Conservation (phyloP, 2,113 vertebrate species). For the Petromus typicus region DNA sequence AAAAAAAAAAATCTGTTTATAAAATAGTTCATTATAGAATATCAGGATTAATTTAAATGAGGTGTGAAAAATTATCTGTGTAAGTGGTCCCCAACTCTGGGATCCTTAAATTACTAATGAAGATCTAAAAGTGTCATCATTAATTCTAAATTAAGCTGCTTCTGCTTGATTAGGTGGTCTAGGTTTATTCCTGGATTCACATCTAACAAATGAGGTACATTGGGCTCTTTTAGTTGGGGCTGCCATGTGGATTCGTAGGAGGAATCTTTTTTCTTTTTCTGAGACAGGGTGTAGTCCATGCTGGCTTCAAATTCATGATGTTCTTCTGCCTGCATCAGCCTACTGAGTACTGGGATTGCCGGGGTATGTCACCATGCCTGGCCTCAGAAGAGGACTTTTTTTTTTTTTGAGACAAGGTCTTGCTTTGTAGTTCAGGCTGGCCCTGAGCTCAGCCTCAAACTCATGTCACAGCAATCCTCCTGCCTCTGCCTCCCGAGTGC, state of each 20-base stretch:
- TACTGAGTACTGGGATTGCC: background rate
- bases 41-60: background rate
- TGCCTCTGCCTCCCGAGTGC: no score
- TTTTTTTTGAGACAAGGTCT: no score
- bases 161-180: background rate
- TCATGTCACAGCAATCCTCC: no score
- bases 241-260: background rate
- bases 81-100: background rate
- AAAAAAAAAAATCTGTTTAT: no score
- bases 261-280: background rate
- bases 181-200: background rate
- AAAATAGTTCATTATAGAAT: background rate
- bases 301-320: background rate
- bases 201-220: background rate
- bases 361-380: background rate
- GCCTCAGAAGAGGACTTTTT: background rate
- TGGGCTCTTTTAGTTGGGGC: background rate
- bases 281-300: background rate
- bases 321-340: background rate
- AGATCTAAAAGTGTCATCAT: conserved; percentile 9
- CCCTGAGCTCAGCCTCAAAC: no score
- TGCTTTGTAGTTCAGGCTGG: no score
- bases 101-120: conserved; percentile 5
- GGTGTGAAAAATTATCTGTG: background rate
- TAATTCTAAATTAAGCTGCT: background rate